Evolutionary conservation across 2,113 vertebrate genomes (phyloP), one percentile per base, ranked within the genome.

Genomic region (Myodes glareolus): DNA sequence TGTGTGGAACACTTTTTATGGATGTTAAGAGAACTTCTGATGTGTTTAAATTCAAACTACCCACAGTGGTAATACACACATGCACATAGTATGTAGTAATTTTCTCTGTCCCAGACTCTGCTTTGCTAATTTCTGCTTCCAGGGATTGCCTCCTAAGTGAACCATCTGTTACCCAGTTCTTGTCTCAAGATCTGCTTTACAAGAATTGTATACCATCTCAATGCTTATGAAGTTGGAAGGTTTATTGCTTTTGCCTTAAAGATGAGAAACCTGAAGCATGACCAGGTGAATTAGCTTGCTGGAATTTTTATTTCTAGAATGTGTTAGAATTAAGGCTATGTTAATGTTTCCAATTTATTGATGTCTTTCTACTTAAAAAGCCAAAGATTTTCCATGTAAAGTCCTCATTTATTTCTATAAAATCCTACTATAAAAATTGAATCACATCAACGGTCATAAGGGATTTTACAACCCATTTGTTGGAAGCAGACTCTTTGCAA

Each of bases 231-330:
- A 61, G 55, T 76, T 91, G 33, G 23, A 87, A 84, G 45, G 6
- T 92, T 94, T 92, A 81, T 92, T 87, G 70, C 17, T 90, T 7
- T 93, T 55, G n/a, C 21, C 88, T 94, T 80, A 92, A 95, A 70
- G n/a, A 90, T 93, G 78, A 88, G 68, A 92, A 95, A 92, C 10
- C 14, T 50, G 33, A 94, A 91, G n/a, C 33, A 90, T 76, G 36
- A 8, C 31, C n/a, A 90, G 50, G 45, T 88, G 23, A 93, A 76
- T 50, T 72, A 45, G n/a, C 76, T 88, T 61, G 29, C 77, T 96
- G 14, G 65, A 94, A 91, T 45, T 88, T 91, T 95, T 87, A 89
- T 93, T 96, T 94, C 67, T 87, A 87, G 67, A 63, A 65, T 23
- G 29, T 88, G n/a, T 58, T 67, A 81, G 67, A 94, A 45, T 52